Conservation (phyloP, 2,888 invertebrate species). For the Callyntrura guangdongensis region DNA sequence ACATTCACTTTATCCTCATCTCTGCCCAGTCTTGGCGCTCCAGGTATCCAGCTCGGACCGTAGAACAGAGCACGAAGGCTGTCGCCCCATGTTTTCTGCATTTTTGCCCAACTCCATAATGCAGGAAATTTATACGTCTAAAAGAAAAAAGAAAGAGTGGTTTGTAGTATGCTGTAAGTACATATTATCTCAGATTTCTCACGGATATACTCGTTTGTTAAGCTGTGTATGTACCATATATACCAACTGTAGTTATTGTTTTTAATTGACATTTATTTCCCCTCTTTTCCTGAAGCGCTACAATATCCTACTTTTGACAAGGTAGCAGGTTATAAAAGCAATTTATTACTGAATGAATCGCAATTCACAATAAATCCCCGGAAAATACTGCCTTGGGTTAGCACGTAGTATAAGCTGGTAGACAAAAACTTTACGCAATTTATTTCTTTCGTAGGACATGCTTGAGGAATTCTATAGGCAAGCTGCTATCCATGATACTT, state of each 20-base stretch:
- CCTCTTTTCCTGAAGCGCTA: background rate
- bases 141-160: background rate
- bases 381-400: conserved; percentile 2
- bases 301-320: background rate
- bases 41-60: conserved; percentile 96
- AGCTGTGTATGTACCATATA: background rate
- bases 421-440: background rate
- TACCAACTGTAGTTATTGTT: background rate
- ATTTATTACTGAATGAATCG: conserved; percentile 33
- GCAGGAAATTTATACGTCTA: conserved; percentile 82
- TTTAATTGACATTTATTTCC: conserved; percentile 12
- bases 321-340: conserved; percentile 10
- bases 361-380: conserved; percentile 22
- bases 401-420: background rate
- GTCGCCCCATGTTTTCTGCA: conserved; percentile 88
- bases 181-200: background rate
- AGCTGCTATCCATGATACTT: background rate
- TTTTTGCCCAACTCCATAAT: conserved; percentile 87
- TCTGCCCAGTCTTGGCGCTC: conserved; percentile 91
- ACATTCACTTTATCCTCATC: conserved; percentile 92
- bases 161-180: background rate
- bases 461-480: background rate
- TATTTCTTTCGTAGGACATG: background rate
- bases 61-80: conserved; percentile 91
- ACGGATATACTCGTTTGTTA: background rate